Conservation (phyloP, 2,888 invertebrate species). For the Erebia epiphron region DNA sequence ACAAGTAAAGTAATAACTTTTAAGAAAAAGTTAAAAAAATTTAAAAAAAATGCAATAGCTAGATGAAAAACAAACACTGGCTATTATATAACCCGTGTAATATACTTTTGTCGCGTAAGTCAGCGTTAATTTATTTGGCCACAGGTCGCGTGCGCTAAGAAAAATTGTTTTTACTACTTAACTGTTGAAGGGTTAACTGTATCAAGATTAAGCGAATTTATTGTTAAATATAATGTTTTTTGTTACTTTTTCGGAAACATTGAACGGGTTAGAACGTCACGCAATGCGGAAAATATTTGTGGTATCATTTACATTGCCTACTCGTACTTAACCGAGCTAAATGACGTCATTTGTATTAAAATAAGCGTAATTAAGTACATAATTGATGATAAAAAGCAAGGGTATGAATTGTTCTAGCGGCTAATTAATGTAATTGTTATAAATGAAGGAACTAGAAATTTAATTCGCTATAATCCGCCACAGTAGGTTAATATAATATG, state of each 20-base stretch:
- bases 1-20: too few species aligned
- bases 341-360: conserved; percentile 6
- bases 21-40: too few species aligned
- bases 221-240: conserved; percentile 27
- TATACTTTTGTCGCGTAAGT: conserved; percentile 8
- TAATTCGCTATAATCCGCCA: too few species aligned
- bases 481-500: too few species aligned
- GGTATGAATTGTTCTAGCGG: too few species aligned
- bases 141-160: conserved; percentile 14
- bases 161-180: conserved; percentile 15
- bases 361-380: too few species aligned
- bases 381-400: too few species aligned
- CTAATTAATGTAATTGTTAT: too few species aligned
- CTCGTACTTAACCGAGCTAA: neutral
- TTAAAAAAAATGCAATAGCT: neutral
- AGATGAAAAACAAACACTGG: conserved; percentile 13
- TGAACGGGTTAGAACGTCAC: conserved; percentile 22
- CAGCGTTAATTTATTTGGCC: conserved; percentile 9
- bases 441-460: too few species aligned
- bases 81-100: conserved; percentile 13
- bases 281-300: conserved; percentile 33
- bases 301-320: neutral
- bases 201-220: conserved; percentile 31
- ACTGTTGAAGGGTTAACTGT: conserved; percentile 29
- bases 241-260: conserved; percentile 13